Evolutionary conservation across 2,113 vertebrate genomes (phyloP), one percentile per base, ranked within the genome.

Genomic region (Nesoenas mayeri): DNA sequence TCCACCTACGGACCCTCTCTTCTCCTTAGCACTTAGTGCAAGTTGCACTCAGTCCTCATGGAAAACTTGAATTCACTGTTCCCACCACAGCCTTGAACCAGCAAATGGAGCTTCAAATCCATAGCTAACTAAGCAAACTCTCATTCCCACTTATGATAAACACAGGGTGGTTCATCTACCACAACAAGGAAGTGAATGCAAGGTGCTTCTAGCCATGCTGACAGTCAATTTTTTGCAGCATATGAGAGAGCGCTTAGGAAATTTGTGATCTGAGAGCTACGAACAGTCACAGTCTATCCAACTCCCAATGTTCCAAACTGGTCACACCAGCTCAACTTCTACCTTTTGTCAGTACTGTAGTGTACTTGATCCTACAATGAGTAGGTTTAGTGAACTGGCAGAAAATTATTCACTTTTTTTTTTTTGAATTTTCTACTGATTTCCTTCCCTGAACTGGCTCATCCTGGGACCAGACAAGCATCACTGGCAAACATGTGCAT

Each of bases 291-390:
- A 24, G 26, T 51, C 65, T 66, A 32, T 5, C 6, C 47, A 29
- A 14, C 19, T 64, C 60, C n/a, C 42, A n/a, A 28, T 5, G 17
- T 31, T 64, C 29, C 66, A 60, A 29, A 87, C 34, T 36, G 78
- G 48, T n/a, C 48, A 65, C 22, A 53, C 6, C 57, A 69, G 13
- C 42, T 79, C 20, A 38, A 8, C 26, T 20, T 42, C 56, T 21
- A 11, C 32, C 65, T 61, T 75, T 70, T 42, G 20, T 34, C 32
- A 18, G 26, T 47, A 48, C 17, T 53, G 21, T 3, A 62, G 22
- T 1, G 3, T 18, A 38, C 16, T 36, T 36, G 24, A 64, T 32
- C 24, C 48, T 25, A 15, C 51, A 54, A 8, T 0, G 0, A 58
- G 26, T 3, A 85, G 8, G 31, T 44, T 57, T 16, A 36, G 24